Evolutionary conservation across 2,888 invertebrate species (phyloP).

Genomic region (Leistus spinibarbis): DNA sequence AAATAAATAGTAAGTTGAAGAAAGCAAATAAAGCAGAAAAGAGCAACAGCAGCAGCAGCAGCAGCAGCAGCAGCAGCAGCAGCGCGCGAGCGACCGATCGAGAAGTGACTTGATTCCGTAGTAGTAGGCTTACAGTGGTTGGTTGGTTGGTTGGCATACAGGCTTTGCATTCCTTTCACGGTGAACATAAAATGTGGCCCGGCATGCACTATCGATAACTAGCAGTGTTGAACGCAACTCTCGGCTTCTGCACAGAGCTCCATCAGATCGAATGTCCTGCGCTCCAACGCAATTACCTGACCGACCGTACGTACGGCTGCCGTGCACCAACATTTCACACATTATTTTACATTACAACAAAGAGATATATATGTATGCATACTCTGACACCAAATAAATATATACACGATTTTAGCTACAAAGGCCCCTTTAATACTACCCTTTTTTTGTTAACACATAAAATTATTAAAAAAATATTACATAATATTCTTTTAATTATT

Average conservation of each 20-base stretch:
- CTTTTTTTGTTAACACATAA: no score
- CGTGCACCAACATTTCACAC: neutral
- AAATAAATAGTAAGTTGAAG: conserved; percentile 20
- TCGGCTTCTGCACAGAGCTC: neutral
- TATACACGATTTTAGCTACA: neutral
- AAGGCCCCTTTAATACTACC: no score
- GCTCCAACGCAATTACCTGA: neutral
- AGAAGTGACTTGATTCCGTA: no score
- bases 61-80: neutral
- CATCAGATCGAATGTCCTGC: neutral
- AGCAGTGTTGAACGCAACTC: neutral
- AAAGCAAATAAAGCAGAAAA: neutral
- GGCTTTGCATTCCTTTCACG: neutral
- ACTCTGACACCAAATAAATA: neutral
- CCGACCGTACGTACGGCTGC: neutral
- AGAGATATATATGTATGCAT: neutral
- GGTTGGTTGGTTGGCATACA: neutral
- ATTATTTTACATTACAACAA: neutral
- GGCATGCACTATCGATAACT: neutral
- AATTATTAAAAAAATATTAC: no score
- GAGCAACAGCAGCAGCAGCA: neutral
- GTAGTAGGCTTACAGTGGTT: no score
- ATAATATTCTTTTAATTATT: no score
- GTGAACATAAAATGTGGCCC: neutral
- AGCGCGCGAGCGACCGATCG: neutral